Evolutionary conservation across 2,888 invertebrate genomes (phyloP), one percentile per base, ranked within the genome.

Genomic region (Spilosoma lubricipeda): DNA sequence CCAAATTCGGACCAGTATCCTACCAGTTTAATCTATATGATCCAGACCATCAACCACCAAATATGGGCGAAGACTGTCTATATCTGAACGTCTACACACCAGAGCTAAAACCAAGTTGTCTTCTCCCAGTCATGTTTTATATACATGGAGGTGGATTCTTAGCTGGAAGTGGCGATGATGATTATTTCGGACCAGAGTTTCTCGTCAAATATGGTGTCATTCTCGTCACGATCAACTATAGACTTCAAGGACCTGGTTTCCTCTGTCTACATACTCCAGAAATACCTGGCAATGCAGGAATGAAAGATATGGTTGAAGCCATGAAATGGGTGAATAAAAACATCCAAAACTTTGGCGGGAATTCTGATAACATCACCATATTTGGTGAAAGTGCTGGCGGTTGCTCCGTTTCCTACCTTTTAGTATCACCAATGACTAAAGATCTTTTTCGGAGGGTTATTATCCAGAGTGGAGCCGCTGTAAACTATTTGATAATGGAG

Each of bases 391-490:
- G 95, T 74, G 93, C 92, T 30, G 95, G 95, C 23, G 93, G 84
- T 0, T 90, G 85, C 0, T 88, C 91, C 67, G 90, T 91, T 0
- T 84, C 88, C 0, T 92, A 85, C 63, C 95, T 94, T 81, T 82
- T 95, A 13, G 77, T 94, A 36, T 96, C 96, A 3, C 94, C 95
- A 0, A 93, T 95, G 93, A 90, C 90, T 13, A 91, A 90, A 87
- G 94, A 93, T 3, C 85, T 96, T 0, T 95, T 95, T 39, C 90
- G 89, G 56, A 90, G 90, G 79, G 94, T 96, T 1, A 98, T 98
- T 65, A 94, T 97, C 2, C 97, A 97, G 86, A 98, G 98, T 83
- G 98, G 98, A 0, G 96, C 96, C 0, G 93, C 96, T 3, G 91
- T 96, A 11, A 0, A 92, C 96, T 27, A 95, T 96, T 0, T 96